A percentile compares a stretch with the other conserved stretches of the same genome.
These are phyloP conservation scores for Anneissia japonica DNA, from an alignment of 35 echinoderm and acorn worm species.

Conservation along the genomic window DNA sequence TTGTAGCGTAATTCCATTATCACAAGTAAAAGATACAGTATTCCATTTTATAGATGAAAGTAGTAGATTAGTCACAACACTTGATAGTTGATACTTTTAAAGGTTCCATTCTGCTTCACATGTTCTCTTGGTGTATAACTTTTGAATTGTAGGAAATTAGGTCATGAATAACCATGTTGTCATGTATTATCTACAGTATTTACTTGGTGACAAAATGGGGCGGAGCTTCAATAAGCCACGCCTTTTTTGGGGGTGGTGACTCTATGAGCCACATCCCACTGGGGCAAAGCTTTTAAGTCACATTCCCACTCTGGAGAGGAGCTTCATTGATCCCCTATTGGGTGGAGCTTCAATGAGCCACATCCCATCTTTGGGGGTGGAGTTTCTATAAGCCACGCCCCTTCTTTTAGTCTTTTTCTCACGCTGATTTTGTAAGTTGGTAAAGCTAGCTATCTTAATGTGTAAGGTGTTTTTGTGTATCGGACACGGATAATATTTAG, in stretches of 20 bases:
- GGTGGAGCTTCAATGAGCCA: neutral
- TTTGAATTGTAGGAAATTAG: neutral
- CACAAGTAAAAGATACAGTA: neutral
- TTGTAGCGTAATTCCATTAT: neutral
- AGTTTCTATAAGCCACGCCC: neutral
- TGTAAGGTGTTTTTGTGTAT: conserved; percentile 1
- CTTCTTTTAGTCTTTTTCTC: conserved; percentile 1
- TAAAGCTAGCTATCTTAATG: conserved; percentile 1
- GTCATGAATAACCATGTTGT: neutral
- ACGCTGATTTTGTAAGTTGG: conserved; percentile 1
- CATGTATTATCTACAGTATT: conserved; percentile 2
- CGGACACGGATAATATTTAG: neutral
- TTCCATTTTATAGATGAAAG: conserved; percentile 2
- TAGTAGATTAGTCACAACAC: neutral
- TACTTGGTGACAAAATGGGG: neutral
- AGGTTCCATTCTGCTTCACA: neutral
- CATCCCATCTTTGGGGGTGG: neutral
- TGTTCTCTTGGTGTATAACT: neutral
- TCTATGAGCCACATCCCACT: neutral
- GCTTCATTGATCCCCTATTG: neutral
- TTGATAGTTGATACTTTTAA: neutral
- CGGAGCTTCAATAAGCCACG: neutral
- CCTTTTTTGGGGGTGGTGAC: neutral
- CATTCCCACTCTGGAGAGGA: neutral
- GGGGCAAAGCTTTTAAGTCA: neutral